Base-by-base conservation (phyloP, 2,888 invertebrate species). In the Cheilosia impressa region DNA sequence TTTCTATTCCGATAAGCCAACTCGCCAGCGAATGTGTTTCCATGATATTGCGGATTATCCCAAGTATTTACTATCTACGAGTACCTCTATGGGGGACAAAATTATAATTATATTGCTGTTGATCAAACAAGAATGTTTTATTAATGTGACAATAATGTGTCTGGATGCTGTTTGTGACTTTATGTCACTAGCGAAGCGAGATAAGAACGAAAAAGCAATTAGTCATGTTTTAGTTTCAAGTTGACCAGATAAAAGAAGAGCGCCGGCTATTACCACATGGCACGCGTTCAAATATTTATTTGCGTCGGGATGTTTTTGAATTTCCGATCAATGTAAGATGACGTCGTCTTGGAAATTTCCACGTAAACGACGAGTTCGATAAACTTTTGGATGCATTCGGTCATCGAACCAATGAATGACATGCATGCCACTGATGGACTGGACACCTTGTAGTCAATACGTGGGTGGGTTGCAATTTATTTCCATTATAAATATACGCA, bases 171-270 rank as follows among this genome's bases (percentile, higher is more conserved):
- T 27, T 13, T 10, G 19, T 3, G 43, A 22, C 31, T 43, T 62
- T 62, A 43, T 15, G 38, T 13, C 9, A 13, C 38, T 53, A 22
- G 17, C 34, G 22, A 60, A 10, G 31, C 45, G 76, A 27, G 27
- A 76, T 76, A 68, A 76, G 41, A 60, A 38, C 50, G 13, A 50
- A 60, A n/a, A 76, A 60, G 60, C 57, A 68, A 76, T 76, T 68
- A 76, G 60, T 52, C 9, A 13, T 73, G 55, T 65, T 55, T 24
- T 53, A 53, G 60, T 60, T 52, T 38, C 10, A 53, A 22, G 72
- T 24, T 62, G 53, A 62, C 52, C 72, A 58, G 58, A 66, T 66
- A 47, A 50, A 57, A 38, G 50, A 57, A 34, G 45, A 57, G 15
- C 27, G n/a, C 17, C 38, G 38, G 24, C 15, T 27, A 24, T 27